Conservation (phyloP, 2,113 vertebrate genomes). For the Oenanthe oenanthe region DNA sequence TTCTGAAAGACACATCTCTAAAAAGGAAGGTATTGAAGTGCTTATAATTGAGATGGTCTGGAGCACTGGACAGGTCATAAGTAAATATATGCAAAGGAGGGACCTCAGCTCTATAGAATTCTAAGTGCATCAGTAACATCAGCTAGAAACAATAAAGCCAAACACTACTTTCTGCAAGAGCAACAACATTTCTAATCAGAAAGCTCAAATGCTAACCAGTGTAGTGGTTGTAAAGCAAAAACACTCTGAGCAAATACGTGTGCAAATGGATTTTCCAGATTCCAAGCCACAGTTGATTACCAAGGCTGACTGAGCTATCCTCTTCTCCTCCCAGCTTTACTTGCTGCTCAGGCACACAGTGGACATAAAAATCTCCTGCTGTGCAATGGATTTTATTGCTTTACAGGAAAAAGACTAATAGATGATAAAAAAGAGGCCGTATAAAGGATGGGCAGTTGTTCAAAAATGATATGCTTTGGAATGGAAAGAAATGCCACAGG, state of each 20-base stretch:
- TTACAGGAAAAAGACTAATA: background rate
- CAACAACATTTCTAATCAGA: background rate
- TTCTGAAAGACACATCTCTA: background rate
- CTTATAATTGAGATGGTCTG: background rate
- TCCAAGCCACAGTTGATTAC: background rate
- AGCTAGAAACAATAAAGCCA: background rate
- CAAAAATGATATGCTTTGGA: background rate
- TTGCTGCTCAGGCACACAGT: background rate
- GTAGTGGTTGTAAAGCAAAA: background rate
- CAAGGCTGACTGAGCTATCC: background rate
- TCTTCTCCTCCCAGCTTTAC: background rate
- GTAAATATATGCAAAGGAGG: background rate
- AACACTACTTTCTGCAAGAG: background rate
- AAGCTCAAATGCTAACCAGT: background rate
- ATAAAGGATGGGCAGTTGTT: background rate
- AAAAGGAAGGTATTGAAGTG: background rate
- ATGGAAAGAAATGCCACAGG: background rate
- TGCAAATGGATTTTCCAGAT: background rate
- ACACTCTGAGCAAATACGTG: background rate
- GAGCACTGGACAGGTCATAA: background rate
- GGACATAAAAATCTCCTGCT: slow-evolving; percentile 18
- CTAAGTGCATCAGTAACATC: background rate
- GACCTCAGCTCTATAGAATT: background rate
- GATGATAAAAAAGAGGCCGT: background rate
- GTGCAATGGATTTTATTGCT: background rate